Evolutionary conservation across 1,140 invertebrate genomes (phyloP), one percentile per base, ranked within the genome.

Genomic region (Magallana gigas): DNA sequence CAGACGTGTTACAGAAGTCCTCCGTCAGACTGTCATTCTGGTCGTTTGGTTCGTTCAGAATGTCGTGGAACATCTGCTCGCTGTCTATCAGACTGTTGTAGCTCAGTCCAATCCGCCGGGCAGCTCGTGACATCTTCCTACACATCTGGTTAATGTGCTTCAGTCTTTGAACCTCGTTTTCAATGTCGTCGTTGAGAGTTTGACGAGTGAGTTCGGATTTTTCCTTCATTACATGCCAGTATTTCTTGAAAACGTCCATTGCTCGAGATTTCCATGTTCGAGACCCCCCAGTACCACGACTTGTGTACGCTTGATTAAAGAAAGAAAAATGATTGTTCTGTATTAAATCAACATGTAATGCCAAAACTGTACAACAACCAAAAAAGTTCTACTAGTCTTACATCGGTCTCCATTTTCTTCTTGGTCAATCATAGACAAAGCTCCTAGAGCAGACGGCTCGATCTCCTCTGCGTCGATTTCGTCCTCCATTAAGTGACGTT

Each of bases 171-270:
- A 89, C 87, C 59, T 89, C 88, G 56, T 89, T 84, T 23, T 89
- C 88, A 18, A 89, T 89, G 4, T 89, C 88, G 11, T 89, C 88
- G 57, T 89, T 87, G 0, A 89, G 71, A 6, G 88, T 81, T 80
- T 89, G 82, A 8, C 82, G 68, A 1, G 71, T 62, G 8, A 60
- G 57, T 59, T 76, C 71, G 1, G 88, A 89, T 48, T 87, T 85
- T 36, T 89, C 88, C 57, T 89, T 87, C 88, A 89, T 89, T 14
- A 80, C 83, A 9, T 89, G 83, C 88, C 88, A 89, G 60, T 89
- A 89, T 57, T 89, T 87, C 29, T 87, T 89, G 57, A 89, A 89
- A 18, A 89, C 88, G 48, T 89, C 85, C 88, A 89, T 89, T 29
- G 88, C 87, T 59, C 86, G 84, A 36, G 62, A 85, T 76, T 87